Conservation (phyloP, 2,888 invertebrate genomes). For the Ornithoptera priamus region DNA sequence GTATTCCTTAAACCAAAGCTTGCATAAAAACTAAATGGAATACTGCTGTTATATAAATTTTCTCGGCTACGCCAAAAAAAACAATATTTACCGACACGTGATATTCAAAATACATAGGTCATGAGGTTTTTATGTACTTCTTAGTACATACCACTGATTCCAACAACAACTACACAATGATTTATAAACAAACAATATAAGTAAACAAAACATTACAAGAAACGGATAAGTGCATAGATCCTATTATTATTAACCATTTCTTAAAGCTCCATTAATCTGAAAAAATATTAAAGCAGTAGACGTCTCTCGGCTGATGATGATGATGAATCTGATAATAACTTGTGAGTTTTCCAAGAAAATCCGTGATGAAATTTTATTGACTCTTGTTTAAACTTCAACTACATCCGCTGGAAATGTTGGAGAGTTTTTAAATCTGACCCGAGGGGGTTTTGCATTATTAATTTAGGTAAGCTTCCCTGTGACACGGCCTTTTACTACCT, state of each 20-base stretch:
- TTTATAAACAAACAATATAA: neutral
- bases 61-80: neutral
- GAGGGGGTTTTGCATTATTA: conserved; percentile 58
- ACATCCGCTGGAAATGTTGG: neutral
- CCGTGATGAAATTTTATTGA: neutral
- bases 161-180: neutral
- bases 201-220: no score
- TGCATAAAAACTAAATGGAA: neutral
- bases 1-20: neutral
- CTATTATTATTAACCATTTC: no score
- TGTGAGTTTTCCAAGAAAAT: neutral
- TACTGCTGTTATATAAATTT: neutral
- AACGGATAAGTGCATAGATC: no score
- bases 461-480: conserved; percentile 71
- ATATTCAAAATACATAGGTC: neutral
- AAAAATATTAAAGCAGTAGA: no score
- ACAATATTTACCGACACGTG: neutral
- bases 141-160: neutral
- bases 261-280: no score
- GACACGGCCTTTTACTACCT: conserved; percentile 71
- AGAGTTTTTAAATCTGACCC: conserved; percentile 1
- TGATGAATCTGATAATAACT: no score
- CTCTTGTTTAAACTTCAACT: neutral
- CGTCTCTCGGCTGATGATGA: no score
- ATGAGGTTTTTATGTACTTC: neutral